phyloP scores from a whole-genome alignment of 2,797 vertebrate species.

The Platyrinchus mystaceus region DNA sequence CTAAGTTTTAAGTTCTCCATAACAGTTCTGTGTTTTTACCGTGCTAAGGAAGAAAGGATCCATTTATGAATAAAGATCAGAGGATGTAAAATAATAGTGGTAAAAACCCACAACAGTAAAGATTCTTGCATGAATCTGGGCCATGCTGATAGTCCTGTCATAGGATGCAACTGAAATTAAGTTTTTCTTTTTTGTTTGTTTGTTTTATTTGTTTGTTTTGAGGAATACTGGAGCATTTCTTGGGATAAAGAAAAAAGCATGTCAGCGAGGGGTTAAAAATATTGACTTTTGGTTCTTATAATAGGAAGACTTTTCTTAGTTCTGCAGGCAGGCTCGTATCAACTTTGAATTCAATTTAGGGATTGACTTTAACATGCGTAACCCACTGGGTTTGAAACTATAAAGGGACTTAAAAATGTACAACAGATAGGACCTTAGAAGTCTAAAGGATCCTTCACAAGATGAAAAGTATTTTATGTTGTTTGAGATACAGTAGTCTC shows the following conservation, averaged over 20 bases:
- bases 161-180: not conserved
- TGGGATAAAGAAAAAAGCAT: not conserved
- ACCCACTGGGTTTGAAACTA: conserved; percentile 60
- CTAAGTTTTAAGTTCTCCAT: not conserved
- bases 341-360: conserved; percentile 68
- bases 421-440: conserved; percentile 64
- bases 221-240: not conserved
- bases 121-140: not conserved
- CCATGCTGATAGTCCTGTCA: not conserved
- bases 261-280: conserved; percentile 46
- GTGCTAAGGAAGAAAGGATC: not conserved
- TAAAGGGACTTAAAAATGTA: conserved; percentile 72
- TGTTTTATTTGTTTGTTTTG: not conserved
- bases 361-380: conserved; percentile 58
- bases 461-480: conserved; percentile 69
- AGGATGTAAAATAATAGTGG: not conserved
- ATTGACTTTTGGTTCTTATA: conserved; percentile 38
- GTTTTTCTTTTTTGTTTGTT: not conserved
- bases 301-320: conserved; percentile 33
- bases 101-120: not conserved
- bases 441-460: conserved; percentile 64
- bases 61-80: not conserved
- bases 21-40: not conserved
- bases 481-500: conserved; percentile 63
- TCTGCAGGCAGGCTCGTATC: conserved; percentile 41